Base-by-base conservation (phyloP, 2,113 vertebrate species). In the Microtus ochrogaster region DNA sequence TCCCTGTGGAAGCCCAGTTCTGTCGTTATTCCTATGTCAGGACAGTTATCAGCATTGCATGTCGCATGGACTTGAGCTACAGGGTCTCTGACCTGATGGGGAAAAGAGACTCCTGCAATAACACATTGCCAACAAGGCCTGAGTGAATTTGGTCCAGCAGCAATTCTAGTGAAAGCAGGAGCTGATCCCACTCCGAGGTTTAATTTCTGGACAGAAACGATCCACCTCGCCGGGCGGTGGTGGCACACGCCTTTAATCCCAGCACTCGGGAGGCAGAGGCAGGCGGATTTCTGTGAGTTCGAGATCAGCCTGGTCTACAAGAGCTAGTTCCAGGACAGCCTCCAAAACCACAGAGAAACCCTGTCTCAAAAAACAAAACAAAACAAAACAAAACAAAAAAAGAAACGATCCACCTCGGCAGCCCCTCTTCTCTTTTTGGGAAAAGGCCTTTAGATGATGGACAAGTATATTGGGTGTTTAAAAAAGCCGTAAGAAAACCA, bases 1-100 rank as follows among this genome's bases (percentile, higher is more conserved):
- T 0, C 98, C 99, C 98, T 99, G 97, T 65, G 92, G 95, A 97
- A 97, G 98, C 52, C 68, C 92, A 97, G 52, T 73, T 44, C 78
- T 61, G 11, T 52, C 77, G 93, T 98, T 52, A 95, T 13, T 97
- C 55, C 61, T 61, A 19, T 26, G 17, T 7, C 52, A 21, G 41
- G 49, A 30, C 1, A 2, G 47, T 70, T 63, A 89, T 52, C 47
- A n/a, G 39, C 28, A 70, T 2, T 24, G 79, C 11, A 17, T 1
- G 41, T 39, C 19, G 70, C 19, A 22, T 1, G 47, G 58, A n/a
- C 44, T 55, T 49, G 33, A 7, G 33, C 55, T 84, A 70, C 0
- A 88, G n/a, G 74, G 28, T 33, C 66, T 81, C 66, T 89, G 47
- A 68, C 21, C n/a, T 24, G 21, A 74, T 7, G 2, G 70, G n/a